A percentile compares a stretch with the other conserved stretches of the same genome.
Conservation (phyloP, 2,888 invertebrate species). For the Drosophila parthenogenetica region DNA sequence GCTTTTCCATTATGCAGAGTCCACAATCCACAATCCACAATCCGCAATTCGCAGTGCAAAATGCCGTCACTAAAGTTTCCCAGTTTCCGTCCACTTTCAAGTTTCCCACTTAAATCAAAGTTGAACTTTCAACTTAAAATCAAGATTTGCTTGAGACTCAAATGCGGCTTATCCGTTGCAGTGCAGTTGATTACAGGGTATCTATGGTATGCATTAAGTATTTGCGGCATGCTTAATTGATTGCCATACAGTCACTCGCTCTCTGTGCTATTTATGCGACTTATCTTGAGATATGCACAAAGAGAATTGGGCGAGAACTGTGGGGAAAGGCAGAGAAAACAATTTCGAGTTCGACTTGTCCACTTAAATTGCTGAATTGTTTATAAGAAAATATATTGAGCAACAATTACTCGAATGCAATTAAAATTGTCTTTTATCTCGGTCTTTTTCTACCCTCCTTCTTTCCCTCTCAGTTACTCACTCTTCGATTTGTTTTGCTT, state of each 20-base stretch:
- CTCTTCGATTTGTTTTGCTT: slow-evolving; percentile 67
- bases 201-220: neutral
- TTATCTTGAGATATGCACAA: slow-evolving; percentile 43
- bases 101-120: slow-evolving; percentile 31
- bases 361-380: slow-evolving; percentile 40
- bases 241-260: neutral
- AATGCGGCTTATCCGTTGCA: slow-evolving; percentile 3
- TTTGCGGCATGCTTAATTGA: slow-evolving; percentile 16
- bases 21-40: neutral
- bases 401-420: slow-evolving; percentile 55
- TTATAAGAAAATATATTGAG: slow-evolving; percentile 53
- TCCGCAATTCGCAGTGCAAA: slow-evolving; percentile 27
- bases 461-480: neutral
- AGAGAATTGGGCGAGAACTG: slow-evolving; percentile 34
- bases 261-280: no score
- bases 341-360: slow-evolving; percentile 38
- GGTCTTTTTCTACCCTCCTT: slow-evolving; percentile 20
- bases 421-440: slow-evolving; percentile 42
- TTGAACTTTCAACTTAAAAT: slow-evolving; percentile 56
- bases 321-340: slow-evolving; percentile 15
- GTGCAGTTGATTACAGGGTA: slow-evolving; percentile 9
- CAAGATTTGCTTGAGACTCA: slow-evolving; percentile 20
- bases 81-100: neutral
- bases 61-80: slow-evolving; percentile 6
- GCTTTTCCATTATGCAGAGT: slow-evolving; percentile 73